These are phyloP conservation scores for Pimephales promelas DNA, from an alignment of 2,113 vertebrate genomes.

Conservation along the genomic window DNA sequence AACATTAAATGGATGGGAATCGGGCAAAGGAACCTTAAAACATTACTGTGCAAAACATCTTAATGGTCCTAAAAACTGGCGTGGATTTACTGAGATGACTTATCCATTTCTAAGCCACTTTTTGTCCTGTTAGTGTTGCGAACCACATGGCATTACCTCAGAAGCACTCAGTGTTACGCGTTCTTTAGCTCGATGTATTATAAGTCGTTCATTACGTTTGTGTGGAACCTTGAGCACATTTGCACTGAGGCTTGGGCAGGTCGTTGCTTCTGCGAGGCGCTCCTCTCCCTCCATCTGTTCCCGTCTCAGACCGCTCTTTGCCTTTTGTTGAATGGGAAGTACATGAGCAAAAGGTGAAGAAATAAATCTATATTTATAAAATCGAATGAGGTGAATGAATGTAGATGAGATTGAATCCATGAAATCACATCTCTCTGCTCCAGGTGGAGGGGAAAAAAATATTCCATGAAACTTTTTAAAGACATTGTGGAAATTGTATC, in stretches of 20 bases:
- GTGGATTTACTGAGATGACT: neutral
- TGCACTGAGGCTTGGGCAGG: constrained; percentile 53
- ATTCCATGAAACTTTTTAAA: constrained; percentile 77
- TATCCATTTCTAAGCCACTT: neutral
- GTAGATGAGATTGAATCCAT: constrained; percentile 49
- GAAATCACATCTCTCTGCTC: constrained; percentile 57
- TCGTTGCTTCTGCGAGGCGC: constrained; percentile 42
- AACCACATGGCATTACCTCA: constrained; percentile 23
- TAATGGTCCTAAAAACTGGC: neutral
- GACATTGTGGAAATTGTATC: constrained; percentile 92
- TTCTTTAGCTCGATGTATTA: constrained; percentile 16
- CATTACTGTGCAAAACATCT: neutral
- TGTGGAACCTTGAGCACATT: constrained; percentile 53
- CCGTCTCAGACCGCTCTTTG: constrained; percentile 8
- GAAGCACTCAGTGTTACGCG: constrained; percentile 21
- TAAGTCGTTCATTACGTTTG: constrained; percentile 6
- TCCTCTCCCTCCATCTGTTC: constrained; percentile 1
- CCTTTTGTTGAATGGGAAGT: constrained; percentile 61
- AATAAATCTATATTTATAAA: constrained; percentile 57
- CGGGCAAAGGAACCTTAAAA: neutral
- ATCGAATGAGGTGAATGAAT: constrained; percentile 56
- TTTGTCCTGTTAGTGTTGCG: constrained; percentile 13
- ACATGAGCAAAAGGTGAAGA: constrained; percentile 64
- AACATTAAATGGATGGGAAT: neutral
- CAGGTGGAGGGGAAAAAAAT: constrained; percentile 57